Evolutionary conservation across 2,113 vertebrate genomes (phyloP).

Genomic region (Pelusios castaneus): DNA sequence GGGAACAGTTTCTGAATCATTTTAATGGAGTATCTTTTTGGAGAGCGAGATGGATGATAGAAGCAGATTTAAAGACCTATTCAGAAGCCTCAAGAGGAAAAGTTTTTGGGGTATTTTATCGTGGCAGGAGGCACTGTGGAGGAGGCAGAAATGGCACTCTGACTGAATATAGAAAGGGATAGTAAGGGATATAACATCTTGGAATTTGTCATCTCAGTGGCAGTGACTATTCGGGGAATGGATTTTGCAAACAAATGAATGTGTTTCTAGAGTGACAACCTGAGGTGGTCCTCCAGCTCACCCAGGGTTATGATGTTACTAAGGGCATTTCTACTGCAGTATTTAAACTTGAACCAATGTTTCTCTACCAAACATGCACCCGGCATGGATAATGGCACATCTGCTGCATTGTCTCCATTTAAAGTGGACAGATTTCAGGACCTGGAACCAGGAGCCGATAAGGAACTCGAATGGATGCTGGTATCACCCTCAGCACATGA

Average conservation of each 20-base stretch:
- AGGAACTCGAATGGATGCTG: no score
- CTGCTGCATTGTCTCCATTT: no score
- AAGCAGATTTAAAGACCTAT: background rate
- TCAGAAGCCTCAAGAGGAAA: background rate
- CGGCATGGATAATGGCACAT: no score
- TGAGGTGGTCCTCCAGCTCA: background rate
- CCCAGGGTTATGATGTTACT: background rate
- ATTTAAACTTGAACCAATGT: no score
- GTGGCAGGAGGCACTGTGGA: background rate
- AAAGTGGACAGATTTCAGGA: no score
- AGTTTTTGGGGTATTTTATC: background rate
- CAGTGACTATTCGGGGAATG: background rate
- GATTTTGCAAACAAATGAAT: background rate
- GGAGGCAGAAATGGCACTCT: background rate
- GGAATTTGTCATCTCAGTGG: background rate
- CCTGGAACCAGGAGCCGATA: no score
- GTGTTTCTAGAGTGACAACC: background rate
- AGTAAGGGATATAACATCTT: background rate
- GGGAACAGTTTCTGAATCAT: background rate
- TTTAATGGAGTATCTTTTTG: background rate
- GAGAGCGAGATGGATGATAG: background rate
- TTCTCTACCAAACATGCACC: no score
- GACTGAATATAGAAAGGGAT: background rate
- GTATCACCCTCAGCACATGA: no score
- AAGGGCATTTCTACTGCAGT: background rate